Evolutionary conservation across 2,888 invertebrate genomes (phyloP).

Genomic region (Isoperla grammatica): DNA sequence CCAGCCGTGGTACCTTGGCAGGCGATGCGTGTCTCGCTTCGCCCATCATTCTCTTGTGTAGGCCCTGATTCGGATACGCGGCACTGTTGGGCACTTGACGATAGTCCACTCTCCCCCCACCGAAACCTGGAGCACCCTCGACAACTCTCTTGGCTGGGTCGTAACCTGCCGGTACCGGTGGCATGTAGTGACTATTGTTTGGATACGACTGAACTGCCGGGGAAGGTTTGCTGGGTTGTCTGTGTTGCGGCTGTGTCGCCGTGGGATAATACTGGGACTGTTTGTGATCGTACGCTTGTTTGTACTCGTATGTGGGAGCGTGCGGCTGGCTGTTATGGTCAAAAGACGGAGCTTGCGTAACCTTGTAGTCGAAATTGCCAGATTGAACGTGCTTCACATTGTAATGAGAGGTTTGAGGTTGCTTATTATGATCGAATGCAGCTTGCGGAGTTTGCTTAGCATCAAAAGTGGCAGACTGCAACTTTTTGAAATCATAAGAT

Average conservation of each 20-base stretch:
- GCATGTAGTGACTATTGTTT: conserved; percentile 9
- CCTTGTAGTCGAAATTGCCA: background rate
- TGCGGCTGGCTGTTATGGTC: conserved; percentile 11
- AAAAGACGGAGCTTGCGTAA: background rate
- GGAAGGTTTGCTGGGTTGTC: conserved; percentile 13
- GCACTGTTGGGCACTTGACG: background rate
- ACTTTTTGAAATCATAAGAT: too few relatives aligned
- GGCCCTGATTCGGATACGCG: conserved; percentile 4
- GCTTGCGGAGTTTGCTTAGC: conserved; percentile 1
- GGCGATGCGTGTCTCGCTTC: conserved; percentile 19
- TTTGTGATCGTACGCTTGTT: conserved; percentile 3
- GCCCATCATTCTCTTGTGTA: conserved; percentile 1
- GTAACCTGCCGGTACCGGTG: conserved; percentile 10
- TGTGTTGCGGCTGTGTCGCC: conserved; percentile 16
- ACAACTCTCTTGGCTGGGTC: conserved; percentile 17
- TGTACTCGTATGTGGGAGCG: conserved; percentile 14
- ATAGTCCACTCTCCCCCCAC: background rate
- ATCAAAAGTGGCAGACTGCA: background rate
- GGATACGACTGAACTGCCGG: conserved; percentile 19
- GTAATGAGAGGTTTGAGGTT: background rate
- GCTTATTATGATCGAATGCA: conserved; percentile 6
- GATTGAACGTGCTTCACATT: too few relatives aligned
- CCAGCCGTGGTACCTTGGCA: conserved; percentile 47
- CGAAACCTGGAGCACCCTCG: background rate
- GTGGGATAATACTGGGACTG: conserved; percentile 11